These are phyloP conservation scores for Diploptera punctata DNA, from an alignment of 2,888 invertebrate species.

Conservation along the genomic window DNA sequence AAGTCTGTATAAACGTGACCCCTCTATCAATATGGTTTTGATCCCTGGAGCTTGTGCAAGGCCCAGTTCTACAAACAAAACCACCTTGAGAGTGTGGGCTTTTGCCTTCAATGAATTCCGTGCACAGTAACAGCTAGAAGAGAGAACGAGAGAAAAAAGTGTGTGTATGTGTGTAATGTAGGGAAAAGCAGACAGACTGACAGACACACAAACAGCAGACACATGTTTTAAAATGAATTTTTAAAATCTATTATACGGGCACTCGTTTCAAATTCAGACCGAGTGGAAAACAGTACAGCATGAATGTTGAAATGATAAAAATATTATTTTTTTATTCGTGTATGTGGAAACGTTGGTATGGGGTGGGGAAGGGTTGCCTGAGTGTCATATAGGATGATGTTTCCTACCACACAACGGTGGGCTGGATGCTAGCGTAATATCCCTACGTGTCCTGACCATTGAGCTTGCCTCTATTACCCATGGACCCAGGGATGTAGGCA, in stretches of 20 bases:
- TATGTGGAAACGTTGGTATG: constrained; percentile 4
- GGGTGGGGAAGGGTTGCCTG: neutral
- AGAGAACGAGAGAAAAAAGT: neutral
- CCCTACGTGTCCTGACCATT: constrained; percentile 26
- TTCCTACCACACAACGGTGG: neutral
- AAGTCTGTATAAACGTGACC: neutral
- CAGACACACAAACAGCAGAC: constrained; percentile 18
- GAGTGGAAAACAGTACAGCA: constrained; percentile 33
- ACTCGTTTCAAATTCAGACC: constrained; percentile 36
- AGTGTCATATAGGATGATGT: constrained; percentile 15
- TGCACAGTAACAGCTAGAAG: neutral
- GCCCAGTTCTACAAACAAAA: neutral
- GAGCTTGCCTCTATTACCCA: too few species aligned
- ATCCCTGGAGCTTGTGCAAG: too few species aligned
- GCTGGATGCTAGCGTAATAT: constrained; percentile 18
- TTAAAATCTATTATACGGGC: constrained; percentile 15
- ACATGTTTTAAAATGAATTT: constrained; percentile 24
- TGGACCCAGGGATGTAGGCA: too few species aligned
- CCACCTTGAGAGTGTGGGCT: neutral
- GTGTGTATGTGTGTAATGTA: neutral
- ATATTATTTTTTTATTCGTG: neutral
- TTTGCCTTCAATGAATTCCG: neutral
- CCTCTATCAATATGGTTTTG: too few species aligned
- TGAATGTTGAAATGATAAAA: constrained; percentile 36
- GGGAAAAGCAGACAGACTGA: neutral